A percentile compares a stretch with the other conserved stretches of the same genome.
Evolutionary conservation across 2,113 vertebrate genomes (phyloP).

Genomic region (Strix uralensis): DNA sequence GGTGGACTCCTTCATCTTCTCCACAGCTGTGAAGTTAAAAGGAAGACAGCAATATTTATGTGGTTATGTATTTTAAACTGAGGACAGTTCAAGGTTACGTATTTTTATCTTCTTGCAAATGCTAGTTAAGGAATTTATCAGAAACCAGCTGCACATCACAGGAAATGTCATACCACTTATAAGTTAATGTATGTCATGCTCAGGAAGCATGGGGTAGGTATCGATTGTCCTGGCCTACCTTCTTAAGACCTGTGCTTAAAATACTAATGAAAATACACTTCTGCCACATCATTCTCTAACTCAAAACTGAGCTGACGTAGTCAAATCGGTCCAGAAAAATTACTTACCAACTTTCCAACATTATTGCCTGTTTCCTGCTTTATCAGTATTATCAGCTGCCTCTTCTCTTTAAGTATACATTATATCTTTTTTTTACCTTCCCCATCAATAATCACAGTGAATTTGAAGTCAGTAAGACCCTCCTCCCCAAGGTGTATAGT

Average conservation of each 20-base stretch:
- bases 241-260: background rate
- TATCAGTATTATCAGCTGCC: background rate
- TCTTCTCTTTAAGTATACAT: background rate
- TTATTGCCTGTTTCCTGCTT: background rate
- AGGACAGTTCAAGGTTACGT: background rate
- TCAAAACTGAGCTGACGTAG: background rate
- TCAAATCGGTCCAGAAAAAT: background rate
- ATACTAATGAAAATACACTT: background rate
- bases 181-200: background rate
- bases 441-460: background rate
- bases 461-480: background rate
- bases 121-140: background rate
- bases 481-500: background rate
- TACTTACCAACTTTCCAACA: background rate
- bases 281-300: background rate
- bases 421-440: background rate
- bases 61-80: background rate
- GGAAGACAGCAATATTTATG: background rate
- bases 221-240: background rate
- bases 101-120: background rate
- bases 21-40: conserved; percentile 79
- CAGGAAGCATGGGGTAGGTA: background rate
- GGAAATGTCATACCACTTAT: background rate
- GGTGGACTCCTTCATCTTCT: conserved; percentile 76
- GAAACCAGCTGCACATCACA: background rate